Evolutionary conservation across 2,797 vertebrate species (phyloP).

Genomic region (Catostomus latipinnis): DNA sequence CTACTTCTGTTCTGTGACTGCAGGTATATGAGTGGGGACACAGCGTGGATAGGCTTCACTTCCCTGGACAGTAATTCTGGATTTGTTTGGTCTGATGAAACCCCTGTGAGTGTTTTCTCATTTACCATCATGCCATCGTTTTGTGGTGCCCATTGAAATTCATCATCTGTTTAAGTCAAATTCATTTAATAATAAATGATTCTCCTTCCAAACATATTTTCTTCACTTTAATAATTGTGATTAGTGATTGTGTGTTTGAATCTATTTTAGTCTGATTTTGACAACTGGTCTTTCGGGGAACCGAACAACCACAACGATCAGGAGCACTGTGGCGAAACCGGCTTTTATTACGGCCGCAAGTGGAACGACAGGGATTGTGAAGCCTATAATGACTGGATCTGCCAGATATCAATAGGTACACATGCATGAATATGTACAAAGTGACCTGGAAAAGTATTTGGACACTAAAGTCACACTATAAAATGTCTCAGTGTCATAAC

Average conservation of each 20-base stretch:
- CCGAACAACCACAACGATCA: slow-evolving; percentile 92
- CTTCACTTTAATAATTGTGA: too few relatives aligned
- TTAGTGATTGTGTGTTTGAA: not conserved
- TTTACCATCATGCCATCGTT: too few relatives aligned
- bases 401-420: slow-evolving; percentile 90
- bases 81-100: slow-evolving; percentile 84
- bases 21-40: slow-evolving; percentile 53
- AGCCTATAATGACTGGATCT: slow-evolving; percentile 86
- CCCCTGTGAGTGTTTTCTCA: slow-evolving; percentile 80
- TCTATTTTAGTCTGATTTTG: slow-evolving; percentile 78
- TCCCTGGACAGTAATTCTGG: too few relatives aligned
- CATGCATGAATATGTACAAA: not conserved
- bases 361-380: slow-evolving; percentile 96
- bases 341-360: slow-evolving; percentile 65
- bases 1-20: not conserved
- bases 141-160: too few relatives aligned
- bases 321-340: slow-evolving; percentile 87
- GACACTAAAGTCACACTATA: too few relatives aligned
- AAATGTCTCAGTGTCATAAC: too few relatives aligned
- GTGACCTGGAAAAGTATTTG: too few relatives aligned
- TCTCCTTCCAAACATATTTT: too few relatives aligned
- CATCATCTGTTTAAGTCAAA: too few relatives aligned
- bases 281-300: slow-evolving; percentile 91
- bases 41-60: not conserved
- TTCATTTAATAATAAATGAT: too few relatives aligned